Evolutionary conservation across 2,797 vertebrate species (phyloP), one percentile per base, ranked within the genome.

Genomic region (Hemibagrus guttatus): DNA sequence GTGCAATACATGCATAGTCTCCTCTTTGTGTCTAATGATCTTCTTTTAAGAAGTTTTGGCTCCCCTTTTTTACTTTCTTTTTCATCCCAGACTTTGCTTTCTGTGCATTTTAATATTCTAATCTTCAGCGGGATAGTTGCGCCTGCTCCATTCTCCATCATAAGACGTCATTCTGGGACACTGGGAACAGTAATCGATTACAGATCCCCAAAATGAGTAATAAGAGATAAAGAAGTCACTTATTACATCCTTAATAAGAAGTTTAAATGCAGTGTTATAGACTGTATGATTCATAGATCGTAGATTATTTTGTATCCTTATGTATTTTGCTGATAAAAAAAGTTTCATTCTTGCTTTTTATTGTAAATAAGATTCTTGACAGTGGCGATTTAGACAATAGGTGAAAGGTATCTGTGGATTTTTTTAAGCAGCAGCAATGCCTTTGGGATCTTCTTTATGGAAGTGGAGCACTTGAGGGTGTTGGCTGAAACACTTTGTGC

Each of bases 381-480:
- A 39, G 88, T 91, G 93, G 91, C 89, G 90, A 92, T 94, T 92
- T 93, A 93, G 93, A 93, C 92, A 85, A 92, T 90, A 91, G 92
- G 93, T 90, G 93, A 94, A 90, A 69, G 46, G 92, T 79, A 7
- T 59, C 92, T 90, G 92, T 90, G 83, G 91, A 93, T 81, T 42
- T 14, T 11, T 28, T 17, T 26, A 0, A 28, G 49, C 9, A 76
- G 49, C 91, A 93, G 42, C 23, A 56, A 2, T 90, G 88, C 89
- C 39, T 91, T 90, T 91, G 93, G 92, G 92, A 90, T 93, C 93
- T 94, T 94, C 92, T 94, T 95, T 93, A 93, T 93, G 92, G 91
- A 95, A 91, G 92, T 93, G 89, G 90, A 85, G 92, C 93, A 94
- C 94, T 95, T 92, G 89, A 94, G 94, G 93, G 93, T 94, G 94